A percentile compares a stretch with the other conserved stretches of the same genome.
These are phyloP conservation scores for Limulus polyphemus DNA, from an alignment of 2,888 invertebrate species.

Conservation along the genomic window DNA sequence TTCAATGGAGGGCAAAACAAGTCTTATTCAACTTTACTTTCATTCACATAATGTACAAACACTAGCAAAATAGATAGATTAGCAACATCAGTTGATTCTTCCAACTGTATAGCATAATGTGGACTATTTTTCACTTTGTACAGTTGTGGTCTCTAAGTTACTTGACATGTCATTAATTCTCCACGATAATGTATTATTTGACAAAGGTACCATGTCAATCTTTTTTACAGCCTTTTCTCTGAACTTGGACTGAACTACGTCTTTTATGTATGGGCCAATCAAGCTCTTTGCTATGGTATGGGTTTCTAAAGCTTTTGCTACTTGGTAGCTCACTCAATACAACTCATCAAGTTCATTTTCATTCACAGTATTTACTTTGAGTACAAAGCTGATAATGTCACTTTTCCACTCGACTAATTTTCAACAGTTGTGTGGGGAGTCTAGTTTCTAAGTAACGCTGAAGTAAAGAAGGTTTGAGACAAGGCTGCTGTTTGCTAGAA, in stretches of 20 bases:
- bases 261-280: constrained; percentile 1
- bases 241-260: neutral
- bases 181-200: neutral
- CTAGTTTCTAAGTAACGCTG: too few relatives aligned
- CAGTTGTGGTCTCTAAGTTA: neutral
- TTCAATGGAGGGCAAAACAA: neutral
- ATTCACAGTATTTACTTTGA: too few relatives aligned
- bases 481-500: too few relatives aligned
- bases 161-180: neutral
- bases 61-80: constrained; percentile 2
- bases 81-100: too few relatives aligned
- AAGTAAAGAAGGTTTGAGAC: too few relatives aligned
- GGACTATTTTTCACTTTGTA: neutral
- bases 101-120: constrained; percentile 1
- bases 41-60: neutral
- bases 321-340: too few relatives aligned
- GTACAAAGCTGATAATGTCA: too few relatives aligned
- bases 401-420: too few relatives aligned
- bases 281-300: neutral
- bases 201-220: neutral
- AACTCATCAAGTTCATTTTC: too few relatives aligned
- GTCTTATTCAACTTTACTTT: neutral
- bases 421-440: too few relatives aligned
- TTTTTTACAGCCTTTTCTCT: constrained; percentile 1
- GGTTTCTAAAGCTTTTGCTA: constrained; percentile 1